These are phyloP conservation scores for Mesorhabditis spiculigera DNA, from an alignment of 2,888 invertebrate genomes.

Conservation along the genomic window DNA sequence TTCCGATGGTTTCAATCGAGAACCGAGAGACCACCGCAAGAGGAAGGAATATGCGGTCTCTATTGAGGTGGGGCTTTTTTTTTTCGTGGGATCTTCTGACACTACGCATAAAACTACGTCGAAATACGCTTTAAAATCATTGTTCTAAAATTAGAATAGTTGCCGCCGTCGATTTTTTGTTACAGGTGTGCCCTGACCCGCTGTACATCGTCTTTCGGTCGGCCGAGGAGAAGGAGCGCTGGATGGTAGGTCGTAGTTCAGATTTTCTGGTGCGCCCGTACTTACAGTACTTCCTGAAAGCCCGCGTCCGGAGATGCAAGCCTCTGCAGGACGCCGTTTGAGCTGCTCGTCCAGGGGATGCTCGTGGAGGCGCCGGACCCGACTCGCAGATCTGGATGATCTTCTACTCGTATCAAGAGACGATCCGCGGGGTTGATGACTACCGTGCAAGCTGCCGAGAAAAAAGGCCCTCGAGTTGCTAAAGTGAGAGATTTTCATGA, in stretches of 20 bases:
- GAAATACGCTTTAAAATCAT: background rate
- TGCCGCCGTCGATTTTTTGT: too few species aligned
- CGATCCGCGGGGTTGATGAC: conserved; percentile 46
- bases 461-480: conserved; percentile 48
- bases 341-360: conserved; percentile 87
- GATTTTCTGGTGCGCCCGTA: background rate
- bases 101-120: background rate
- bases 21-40: conserved; percentile 23
- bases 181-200: conserved; percentile 86
- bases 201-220: conserved; percentile 86
- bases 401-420: conserved; percentile 38
- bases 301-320: conserved; percentile 76
- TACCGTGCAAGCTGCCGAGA: conserved; percentile 32
- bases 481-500: conserved; percentile 13
- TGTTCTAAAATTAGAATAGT: too few species aligned
- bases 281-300: conserved; percentile 69
- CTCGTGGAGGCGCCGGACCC: conserved; percentile 89
- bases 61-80: conserved; percentile 12
- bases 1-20: conserved; percentile 40
- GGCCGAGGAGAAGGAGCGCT: conserved; percentile 83
- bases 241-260: conserved; percentile 60
- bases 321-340: conserved; percentile 84
- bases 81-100: too few species aligned
- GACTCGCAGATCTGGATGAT: conserved; percentile 45
- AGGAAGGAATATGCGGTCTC: conserved; percentile 18